phyloP scores from a whole-genome alignment of 2,888 invertebrate genomes.

The Euzophera pinguis region DNA sequence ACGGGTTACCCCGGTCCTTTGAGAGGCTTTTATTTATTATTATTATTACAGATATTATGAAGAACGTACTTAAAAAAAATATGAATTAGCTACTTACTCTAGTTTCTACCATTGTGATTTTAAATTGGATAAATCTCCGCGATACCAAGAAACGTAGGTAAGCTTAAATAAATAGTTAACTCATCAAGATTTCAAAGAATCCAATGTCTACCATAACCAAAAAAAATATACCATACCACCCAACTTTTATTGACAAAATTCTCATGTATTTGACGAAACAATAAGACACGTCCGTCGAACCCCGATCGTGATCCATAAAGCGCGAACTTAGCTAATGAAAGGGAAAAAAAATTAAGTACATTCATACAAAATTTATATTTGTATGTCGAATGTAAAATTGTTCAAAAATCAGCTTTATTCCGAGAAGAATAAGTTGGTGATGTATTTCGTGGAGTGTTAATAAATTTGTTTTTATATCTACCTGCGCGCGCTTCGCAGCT shows the following conservation, averaged over 20 bases:
- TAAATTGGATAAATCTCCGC: neutral
- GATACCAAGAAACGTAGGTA: neutral
- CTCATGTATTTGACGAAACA: slow-evolving; percentile 75
- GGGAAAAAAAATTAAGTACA: slow-evolving; percentile 67
- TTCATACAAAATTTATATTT: slow-evolving; percentile 41
- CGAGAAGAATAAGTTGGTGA: slow-evolving; percentile 23
- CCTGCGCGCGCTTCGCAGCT: slow-evolving; percentile 68
- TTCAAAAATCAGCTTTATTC: slow-evolving; percentile 26
- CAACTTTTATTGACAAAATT: slow-evolving; percentile 70
- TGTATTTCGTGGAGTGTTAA: slow-evolving; percentile 17
- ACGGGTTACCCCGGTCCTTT: too few species aligned
- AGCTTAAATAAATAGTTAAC: slow-evolving; percentile 19
- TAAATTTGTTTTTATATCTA: slow-evolving; percentile 51
- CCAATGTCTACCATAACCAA: slow-evolving; percentile 16
- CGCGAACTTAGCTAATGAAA: slow-evolving; percentile 79
- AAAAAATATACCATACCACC: slow-evolving; percentile 51
- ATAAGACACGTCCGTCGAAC: slow-evolving; percentile 68
- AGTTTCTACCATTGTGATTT: too few species aligned
- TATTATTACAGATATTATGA: too few species aligned
- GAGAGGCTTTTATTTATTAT: too few species aligned
- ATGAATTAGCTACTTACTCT: too few species aligned
- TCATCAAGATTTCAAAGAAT: slow-evolving; percentile 30
- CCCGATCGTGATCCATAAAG: slow-evolving; percentile 74
- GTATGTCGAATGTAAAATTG: neutral
- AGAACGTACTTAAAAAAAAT: too few species aligned